Base-by-base conservation (phyloP, 2,797 vertebrate species). In the Chelmon rostratus region DNA sequence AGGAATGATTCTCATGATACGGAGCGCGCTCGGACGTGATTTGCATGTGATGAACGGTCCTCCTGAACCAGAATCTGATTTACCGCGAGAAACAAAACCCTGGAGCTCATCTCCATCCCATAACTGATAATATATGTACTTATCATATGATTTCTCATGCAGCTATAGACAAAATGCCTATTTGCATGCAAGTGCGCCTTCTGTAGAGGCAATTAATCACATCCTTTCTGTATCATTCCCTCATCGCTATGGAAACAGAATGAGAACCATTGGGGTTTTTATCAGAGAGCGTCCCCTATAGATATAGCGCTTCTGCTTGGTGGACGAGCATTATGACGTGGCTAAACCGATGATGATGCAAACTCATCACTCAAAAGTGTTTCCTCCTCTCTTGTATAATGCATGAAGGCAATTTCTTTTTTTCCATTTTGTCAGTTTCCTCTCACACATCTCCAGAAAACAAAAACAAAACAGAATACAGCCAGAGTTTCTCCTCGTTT, bases 401-500 rank as follows among this genome's bases (percentile, higher is more conserved):
- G 42, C 79, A 90, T 82, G 19, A 79, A n/a, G 44, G 59, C 15
- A 63, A 76, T 70, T 23, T 31, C 10, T 56, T 49, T 49, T n/a
- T 68, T 13, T 47, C 28, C 57, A 40, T 79, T 76, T 64, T 83
- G 19, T 71, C 66, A 69, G 54, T 64, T 58, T 33, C 25, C 59
- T 83, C 62, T 72, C 65, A 78, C 4, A 49, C 44, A 52, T 76
- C 79, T 81, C 71, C n/a, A 33, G 50, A 69, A 73, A 90, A 85
- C 18, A 56, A 80, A 77, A 87, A 86, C 87, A 90, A 88, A 66
- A 50, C 56, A 38, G 38, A 61, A 75, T 21, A 37, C 68, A 81
- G 61, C 44, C 49, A 1, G 63, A 78, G 72, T 93, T 93, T 92
- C 90, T 76, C 65, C 61, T 58, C 31, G 23, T 94, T 94, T 93